Percentiles rank a stretch among this genome's conserved stretches.
These are phyloP conservation scores for Uria aalge DNA, from an alignment of 2,113 vertebrate genomes.

Conservation along the genomic window DNA sequence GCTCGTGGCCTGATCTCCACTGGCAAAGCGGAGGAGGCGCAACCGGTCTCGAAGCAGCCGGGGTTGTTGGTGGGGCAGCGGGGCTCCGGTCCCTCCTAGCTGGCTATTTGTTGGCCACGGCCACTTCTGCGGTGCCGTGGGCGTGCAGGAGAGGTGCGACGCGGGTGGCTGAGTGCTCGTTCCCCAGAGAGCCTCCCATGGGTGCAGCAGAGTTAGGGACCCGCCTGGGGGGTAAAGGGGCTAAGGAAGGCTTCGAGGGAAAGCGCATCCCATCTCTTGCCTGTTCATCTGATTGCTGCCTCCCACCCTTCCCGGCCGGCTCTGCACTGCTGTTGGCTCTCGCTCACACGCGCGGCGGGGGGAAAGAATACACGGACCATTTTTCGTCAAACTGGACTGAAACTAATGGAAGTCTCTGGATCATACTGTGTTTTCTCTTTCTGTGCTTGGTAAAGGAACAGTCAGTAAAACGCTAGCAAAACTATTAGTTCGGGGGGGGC, in stretches of 20 bases:
- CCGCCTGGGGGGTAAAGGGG: too few relatives aligned
- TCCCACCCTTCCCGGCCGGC: neutral
- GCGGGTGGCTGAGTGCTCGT: accelerated
- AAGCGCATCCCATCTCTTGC: neutral
- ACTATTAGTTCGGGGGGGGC: neutral
- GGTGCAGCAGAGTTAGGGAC: accelerated
- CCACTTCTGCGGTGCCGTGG: accelerated
- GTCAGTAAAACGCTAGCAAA: conserved; percentile 25
- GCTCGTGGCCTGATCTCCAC: neutral
- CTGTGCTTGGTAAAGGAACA: conserved; percentile 20
- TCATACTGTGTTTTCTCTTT: neutral
- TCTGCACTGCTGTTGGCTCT: neutral
- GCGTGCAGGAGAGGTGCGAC: neutral
- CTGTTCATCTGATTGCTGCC: neutral
- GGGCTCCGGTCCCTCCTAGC: accelerated
- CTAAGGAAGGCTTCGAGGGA: neutral
- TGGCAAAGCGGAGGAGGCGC: neutral
- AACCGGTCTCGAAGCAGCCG: neutral
- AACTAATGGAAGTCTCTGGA: neutral
- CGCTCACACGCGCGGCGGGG: accelerated
- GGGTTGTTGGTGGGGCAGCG: accelerated
- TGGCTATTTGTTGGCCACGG: accelerated
- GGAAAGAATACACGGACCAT: accelerated
- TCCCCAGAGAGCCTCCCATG: neutral
- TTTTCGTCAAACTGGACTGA: neutral